Base-by-base conservation (phyloP, 2,888 invertebrate species). In the Steromphala cineraria region DNA sequence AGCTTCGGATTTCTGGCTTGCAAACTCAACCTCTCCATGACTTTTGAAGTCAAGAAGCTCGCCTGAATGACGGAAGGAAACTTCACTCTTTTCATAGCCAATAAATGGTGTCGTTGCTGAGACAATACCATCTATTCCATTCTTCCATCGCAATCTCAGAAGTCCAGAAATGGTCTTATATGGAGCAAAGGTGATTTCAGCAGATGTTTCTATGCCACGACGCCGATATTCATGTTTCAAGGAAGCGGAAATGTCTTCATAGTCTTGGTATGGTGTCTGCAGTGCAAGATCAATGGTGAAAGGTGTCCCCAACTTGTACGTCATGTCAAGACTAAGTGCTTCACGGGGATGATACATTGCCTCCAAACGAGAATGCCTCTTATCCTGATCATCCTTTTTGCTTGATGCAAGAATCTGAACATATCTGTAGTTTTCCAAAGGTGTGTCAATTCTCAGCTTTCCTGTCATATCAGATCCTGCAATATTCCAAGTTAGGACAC, bases 91-190 rank as follows among this genome's bases (percentile, higher is more conserved):
- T 78, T 87, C 83, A n/a, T 83, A 82, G n/a, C 83, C 85, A 75
- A 81, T 79, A 52, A 87, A 82, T 36, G 89, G 89, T n/a, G 89
- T 89, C 75, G 79, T 83, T 0, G 89, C 24, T 28, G 85, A 83
- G 28, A 83, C 5, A 55, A 56, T 81, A 31, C 81, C 78, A 56
- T 76, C 55, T 31, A 76, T 76, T 46, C 79, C 81, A 36, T 79
- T 56, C 7, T 76, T 74, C 78, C 82, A 82, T 78, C 82, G 79
- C 40, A 85, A 28, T 21, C 78, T 81, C 1, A 87, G 40, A 28
- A 85, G 82, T 8, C 82, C 79, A 40, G 85, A 84, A 17, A 86
- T 81, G 19, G 79, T 86, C 8, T 85, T 80, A 52, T 80, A 78
- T 8, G 75, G 36, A 46, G 53, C 52, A 75, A 82, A 83, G 21